Percentiles rank a stretch among this genome's conserved stretches.
phyloP scores from a whole-genome alignment of 2,113 vertebrate genomes.

The Fukomys damarensis region DNA sequence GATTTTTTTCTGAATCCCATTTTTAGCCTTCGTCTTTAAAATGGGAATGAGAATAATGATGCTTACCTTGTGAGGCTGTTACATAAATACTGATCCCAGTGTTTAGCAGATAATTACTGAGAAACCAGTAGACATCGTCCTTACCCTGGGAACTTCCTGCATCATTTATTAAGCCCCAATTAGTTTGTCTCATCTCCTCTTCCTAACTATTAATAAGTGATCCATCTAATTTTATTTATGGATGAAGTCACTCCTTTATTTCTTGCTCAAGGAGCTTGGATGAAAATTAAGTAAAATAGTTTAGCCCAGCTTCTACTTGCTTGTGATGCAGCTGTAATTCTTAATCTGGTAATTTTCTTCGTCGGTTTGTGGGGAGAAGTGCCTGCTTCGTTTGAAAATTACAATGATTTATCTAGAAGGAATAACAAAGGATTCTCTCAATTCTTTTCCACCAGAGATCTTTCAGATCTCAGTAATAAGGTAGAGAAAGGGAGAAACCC shows the following conservation, averaged over 20 bases:
- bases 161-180: neutral
- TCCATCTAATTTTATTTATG: neutral
- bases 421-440: neutral
- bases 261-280: neutral
- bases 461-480: conserved; percentile 17
- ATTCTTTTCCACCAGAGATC: neutral
- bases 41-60: neutral
- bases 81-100: neutral
- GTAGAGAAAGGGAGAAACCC: neutral
- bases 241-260: neutral
- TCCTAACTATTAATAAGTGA: neutral
- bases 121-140: neutral
- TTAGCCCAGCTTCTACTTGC: neutral
- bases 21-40: conserved; percentile 31
- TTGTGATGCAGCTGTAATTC: conserved; percentile 3
- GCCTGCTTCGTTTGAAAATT: neutral
- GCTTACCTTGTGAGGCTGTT: neutral
- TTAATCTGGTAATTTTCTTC: neutral
- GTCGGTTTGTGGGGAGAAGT: conserved; percentile 6
- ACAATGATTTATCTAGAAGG: neutral
- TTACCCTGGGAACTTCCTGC: neutral
- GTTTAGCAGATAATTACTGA: neutral
- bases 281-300: neutral
- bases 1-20: neutral
- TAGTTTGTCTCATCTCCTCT: neutral